Conservation (phyloP, 2,888 invertebrate genomes). For the Neoaliturus tenellus region DNA sequence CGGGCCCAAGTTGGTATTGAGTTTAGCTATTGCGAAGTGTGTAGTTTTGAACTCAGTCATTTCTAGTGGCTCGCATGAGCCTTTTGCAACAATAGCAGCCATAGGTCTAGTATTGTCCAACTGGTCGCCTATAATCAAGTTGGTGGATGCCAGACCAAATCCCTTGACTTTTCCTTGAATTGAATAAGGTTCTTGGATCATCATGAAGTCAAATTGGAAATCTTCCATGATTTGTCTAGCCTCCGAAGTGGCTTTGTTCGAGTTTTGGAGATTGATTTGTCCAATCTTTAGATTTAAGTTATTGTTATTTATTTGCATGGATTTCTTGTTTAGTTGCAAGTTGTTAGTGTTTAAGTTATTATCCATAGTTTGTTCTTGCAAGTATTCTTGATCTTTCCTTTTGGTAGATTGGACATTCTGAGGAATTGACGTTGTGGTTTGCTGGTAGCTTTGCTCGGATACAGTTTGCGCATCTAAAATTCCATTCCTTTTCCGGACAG, state of each 20-base stretch:
- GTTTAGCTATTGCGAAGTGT: not conserved
- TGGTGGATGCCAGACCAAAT: not conserved
- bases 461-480: conserved; percentile 17
- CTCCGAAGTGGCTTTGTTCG: not conserved
- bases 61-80: not conserved
- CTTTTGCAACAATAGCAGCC: not conserved
- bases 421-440: not conserved
- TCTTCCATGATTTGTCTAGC: not conserved
- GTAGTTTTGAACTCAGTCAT: not conserved
- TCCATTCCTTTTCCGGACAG: not conserved
- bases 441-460: not conserved
- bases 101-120: not conserved
- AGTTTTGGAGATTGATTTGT: conserved; percentile 18
- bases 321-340: not conserved
- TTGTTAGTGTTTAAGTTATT: not conserved
- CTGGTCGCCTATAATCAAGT: not conserved
- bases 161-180: not conserved
- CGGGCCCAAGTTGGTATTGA: not conserved
- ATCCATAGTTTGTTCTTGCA: not conserved
- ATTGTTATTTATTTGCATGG: too few species aligned
- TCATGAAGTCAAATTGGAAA: not conserved
- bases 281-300: not conserved
- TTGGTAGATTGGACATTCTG: not conserved
- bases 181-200: not conserved
- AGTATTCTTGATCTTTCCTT: not conserved